Evolutionary conservation across 1,140 invertebrate species (phyloP), one percentile per base, ranked within the genome.

Genomic region (Adelges cooleyi): DNA sequence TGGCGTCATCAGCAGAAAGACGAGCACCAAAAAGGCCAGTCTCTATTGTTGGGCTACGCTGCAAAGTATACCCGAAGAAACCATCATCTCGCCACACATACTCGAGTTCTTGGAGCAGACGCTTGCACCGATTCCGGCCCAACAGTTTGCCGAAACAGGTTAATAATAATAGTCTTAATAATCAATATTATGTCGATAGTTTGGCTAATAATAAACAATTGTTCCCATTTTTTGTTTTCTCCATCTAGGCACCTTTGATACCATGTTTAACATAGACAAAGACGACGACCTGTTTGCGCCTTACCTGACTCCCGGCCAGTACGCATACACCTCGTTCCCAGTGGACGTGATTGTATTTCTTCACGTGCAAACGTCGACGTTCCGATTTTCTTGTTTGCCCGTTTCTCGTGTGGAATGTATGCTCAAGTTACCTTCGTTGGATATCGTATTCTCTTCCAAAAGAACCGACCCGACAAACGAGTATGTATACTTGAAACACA

Each of bases 261-360:
- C 70, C 2, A 72, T 73, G 70, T 73, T 73, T 65, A 50, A 70
- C 54, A 69, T 73, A 66, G 67, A 70, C 20, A 69, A 77, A 44
- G 77, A 75, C 67, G 73, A 74, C 4, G 74, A 75, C 33, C 52
- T 68, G 27, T 76, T 74, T 70, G 74, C 77, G 29, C 53, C 54
- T 10, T 68, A 69, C 59, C 75, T 81, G 4, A 79, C 79, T 67
- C 82, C 80, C 73, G 84, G 84, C 5, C 86, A 88, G 74, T 89
- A 90, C 73, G 87, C 86, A 66, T 92, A 92, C 72, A 86, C 90
- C 11, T 95, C 92, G 66, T 98, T 98, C 74, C 95, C 95, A 0
- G 93, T 99, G 0, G 95, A 99, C 78, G 92, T 99, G 10, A 92
- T 99, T 70, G 95, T 99, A 8, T 96, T 97, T 75, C 94, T 98